Percentiles rank a stretch among this genome's conserved stretches.
Conservation (phyloP, 2,113 vertebrate species). For the Nanger granti region DNA sequence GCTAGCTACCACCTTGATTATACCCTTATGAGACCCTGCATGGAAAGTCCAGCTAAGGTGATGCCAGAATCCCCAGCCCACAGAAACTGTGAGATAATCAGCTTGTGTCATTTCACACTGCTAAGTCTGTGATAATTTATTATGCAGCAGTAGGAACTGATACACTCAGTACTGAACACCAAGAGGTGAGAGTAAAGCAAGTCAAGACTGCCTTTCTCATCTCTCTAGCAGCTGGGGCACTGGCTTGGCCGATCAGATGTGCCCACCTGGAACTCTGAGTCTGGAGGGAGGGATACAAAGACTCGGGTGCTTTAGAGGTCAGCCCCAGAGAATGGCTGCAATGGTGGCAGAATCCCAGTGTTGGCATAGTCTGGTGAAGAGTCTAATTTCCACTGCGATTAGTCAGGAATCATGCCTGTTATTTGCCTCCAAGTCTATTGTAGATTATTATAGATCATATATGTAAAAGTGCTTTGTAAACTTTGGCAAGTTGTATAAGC, state of each 20-base stretch:
- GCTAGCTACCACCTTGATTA: not conserved
- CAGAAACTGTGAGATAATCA: not conserved
- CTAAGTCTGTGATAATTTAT: not conserved
- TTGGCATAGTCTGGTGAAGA: not conserved
- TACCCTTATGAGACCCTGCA: not conserved
- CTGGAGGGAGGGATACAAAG: not conserved
- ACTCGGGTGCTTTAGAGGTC: not conserved
- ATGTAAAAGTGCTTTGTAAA: not conserved
- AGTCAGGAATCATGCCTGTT: not conserved
- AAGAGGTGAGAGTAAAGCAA: not conserved
- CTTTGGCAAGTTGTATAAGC: not conserved
- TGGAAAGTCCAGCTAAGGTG: not conserved
- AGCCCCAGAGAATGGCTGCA: not conserved
- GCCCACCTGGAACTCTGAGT: not conserved
- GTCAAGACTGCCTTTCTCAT: not conserved
- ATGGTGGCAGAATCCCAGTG: not conserved
- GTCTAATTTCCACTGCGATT: not conserved
- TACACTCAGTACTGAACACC: too few relatives aligned
- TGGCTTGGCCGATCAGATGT: not conserved
- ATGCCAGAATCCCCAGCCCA: not conserved
- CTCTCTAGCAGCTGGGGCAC: not conserved
- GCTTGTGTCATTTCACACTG: not conserved
- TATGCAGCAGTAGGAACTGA: not conserved
- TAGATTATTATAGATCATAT: not conserved
- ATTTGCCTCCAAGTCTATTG: not conserved